phyloP scores from a whole-genome alignment of 2,888 invertebrate species.

The Erannis defoliaria region DNA sequence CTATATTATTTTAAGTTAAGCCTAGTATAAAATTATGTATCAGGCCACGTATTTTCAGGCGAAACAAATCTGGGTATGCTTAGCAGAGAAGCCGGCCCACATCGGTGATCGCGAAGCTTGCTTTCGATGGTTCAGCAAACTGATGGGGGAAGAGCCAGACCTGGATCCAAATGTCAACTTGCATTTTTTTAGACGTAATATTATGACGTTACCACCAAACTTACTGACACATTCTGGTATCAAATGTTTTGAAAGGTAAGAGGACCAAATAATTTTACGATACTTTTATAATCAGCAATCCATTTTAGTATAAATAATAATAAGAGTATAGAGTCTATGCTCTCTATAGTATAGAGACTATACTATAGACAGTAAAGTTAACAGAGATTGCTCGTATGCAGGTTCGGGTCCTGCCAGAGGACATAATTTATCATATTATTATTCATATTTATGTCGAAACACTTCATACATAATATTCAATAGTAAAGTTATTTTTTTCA shows the following conservation, averaged over 20 bases:
- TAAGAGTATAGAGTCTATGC: no score
- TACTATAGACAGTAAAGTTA: no score
- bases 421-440: no score
- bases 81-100: slow-evolving; percentile 97
- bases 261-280: background rate
- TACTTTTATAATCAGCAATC: background rate
- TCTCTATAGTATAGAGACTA: no score
- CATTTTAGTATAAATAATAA: background rate
- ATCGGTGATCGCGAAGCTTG: slow-evolving; percentile 97
- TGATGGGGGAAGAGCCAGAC: slow-evolving; percentile 98
- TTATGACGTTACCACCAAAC: slow-evolving; percentile 96
- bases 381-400: no score
- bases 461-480: no score
- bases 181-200: slow-evolving; percentile 98
- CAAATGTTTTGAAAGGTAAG: slow-evolving; percentile 91
- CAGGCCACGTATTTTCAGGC: slow-evolving; percentile 81
- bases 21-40: slow-evolving; percentile 18
- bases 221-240: slow-evolving; percentile 98
- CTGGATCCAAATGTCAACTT: slow-evolving; percentile 97
- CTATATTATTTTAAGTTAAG: slow-evolving; percentile 27
- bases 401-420: no score
- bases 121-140: slow-evolving; percentile 99
- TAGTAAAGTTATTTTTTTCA: slow-evolving; percentile 58
- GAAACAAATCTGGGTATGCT: slow-evolving; percentile 98
- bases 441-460: no score